Evolutionary conservation across 2,888 invertebrate genomes (phyloP).

Genomic region (Chrysolina americana): DNA sequence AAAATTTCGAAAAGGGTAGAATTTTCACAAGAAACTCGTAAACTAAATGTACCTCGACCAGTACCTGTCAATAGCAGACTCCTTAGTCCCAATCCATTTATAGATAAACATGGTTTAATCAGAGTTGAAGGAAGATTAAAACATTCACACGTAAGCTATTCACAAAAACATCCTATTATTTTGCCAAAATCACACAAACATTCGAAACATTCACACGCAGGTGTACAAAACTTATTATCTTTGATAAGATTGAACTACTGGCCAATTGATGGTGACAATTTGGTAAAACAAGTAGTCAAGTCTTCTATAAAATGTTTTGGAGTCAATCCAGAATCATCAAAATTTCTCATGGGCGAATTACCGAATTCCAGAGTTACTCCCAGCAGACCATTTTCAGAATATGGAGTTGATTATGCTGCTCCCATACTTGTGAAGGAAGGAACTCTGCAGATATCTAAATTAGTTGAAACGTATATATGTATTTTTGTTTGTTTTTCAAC

Average conservation of each 20-base stretch:
- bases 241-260: slow-evolving; percentile 33
- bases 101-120: slow-evolving; percentile 27
- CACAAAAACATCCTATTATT: slow-evolving; percentile 28
- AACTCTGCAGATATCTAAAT: background rate
- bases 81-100: slow-evolving; percentile 25
- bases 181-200: slow-evolving; percentile 27
- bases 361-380: slow-evolving; percentile 11
- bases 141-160: slow-evolving; percentile 20
- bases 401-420: too few species aligned
- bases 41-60: background rate
- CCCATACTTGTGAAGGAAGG: slow-evolving; percentile 5
- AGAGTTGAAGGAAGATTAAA: slow-evolving; percentile 29
- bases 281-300: slow-evolving; percentile 25
- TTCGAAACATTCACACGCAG: slow-evolving; percentile 26
- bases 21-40: slow-evolving; percentile 24
- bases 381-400: slow-evolving; percentile 22
- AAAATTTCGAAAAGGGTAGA: background rate
- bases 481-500: slow-evolving; percentile 32
- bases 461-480: slow-evolving; percentile 7
- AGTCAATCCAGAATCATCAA: slow-evolving; percentile 10
- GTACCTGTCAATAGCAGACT: slow-evolving; percentile 17
- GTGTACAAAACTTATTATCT: slow-evolving; percentile 27
- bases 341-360: slow-evolving; percentile 26
- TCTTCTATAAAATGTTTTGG: slow-evolving; percentile 34
- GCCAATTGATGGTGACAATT: slow-evolving; percentile 30